Conservation (phyloP, 2,888 invertebrate species). For the Andrena praecox region DNA sequence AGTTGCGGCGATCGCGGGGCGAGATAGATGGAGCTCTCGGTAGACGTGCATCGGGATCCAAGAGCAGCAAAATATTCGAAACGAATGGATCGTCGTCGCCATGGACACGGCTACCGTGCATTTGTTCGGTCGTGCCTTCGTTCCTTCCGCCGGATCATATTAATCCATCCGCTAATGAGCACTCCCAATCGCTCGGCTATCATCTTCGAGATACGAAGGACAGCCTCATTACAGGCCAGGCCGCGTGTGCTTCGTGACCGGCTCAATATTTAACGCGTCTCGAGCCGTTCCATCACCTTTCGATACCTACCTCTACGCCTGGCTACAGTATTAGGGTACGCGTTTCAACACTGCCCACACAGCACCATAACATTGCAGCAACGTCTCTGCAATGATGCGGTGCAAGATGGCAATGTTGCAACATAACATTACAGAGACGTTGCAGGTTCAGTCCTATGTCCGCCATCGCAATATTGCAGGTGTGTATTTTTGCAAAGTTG, state of each 20-base stretch:
- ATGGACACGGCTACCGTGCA: slow-evolving; percentile 74
- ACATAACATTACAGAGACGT: no score
- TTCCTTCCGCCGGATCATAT: slow-evolving; percentile 80
- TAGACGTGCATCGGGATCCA: slow-evolving; percentile 33
- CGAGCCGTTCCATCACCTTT: slow-evolving; percentile 78
- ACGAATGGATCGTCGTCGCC: slow-evolving; percentile 63
- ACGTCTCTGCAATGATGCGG: no score
- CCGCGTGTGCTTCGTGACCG: slow-evolving; percentile 68
- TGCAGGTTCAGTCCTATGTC: no score
- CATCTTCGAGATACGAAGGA: slow-evolving; percentile 66
- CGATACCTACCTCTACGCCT: slow-evolving; percentile 77
- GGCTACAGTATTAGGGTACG: slow-evolving; percentile 49
- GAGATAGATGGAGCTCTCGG: slow-evolving; percentile 54
- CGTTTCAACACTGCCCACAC: background rate
- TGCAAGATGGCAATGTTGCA: no score
- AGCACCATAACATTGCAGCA: no score
- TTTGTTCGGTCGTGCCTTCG: slow-evolving; percentile 76
- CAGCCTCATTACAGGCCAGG: slow-evolving; percentile 68
- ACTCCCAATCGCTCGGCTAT: slow-evolving; percentile 67
- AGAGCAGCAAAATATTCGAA: slow-evolving; percentile 53
- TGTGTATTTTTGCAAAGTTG: no score
- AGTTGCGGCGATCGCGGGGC: slow-evolving; percentile 46
- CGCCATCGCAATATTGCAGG: no score
- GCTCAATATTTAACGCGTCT: slow-evolving; percentile 81
- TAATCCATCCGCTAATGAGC: slow-evolving; percentile 83